Evolutionary conservation across 2,113 vertebrate species (phyloP).

Genomic region (Trematomus loennbergii): DNA sequence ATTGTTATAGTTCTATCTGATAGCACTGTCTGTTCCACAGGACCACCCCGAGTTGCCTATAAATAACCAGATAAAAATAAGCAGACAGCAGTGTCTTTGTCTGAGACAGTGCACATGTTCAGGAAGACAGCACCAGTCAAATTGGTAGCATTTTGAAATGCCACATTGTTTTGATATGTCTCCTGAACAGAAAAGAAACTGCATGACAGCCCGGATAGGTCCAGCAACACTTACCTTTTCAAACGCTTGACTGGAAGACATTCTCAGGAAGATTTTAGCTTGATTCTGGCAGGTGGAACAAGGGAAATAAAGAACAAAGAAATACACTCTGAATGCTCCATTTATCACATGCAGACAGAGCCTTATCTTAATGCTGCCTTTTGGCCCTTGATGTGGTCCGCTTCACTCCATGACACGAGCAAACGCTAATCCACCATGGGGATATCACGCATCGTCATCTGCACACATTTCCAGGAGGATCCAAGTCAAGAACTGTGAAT

Average conservation of each 20-base stretch:
- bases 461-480: constrained; percentile 35
- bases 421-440: constrained; percentile 25
- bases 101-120: constrained; percentile 41
- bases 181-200: constrained; percentile 23
- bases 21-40: constrained; percentile 1
- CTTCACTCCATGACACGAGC: constrained; percentile 30
- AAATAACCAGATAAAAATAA: constrained; percentile 64
- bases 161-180: constrained; percentile 64
- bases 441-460: constrained; percentile 36
- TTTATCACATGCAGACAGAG: constrained; percentile 63
- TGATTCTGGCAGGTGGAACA: constrained; percentile 59
- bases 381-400: constrained; percentile 45
- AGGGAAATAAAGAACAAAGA: constrained; percentile 59
- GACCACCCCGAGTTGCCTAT: constrained; percentile 35
- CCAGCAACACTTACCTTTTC: constrained; percentile 64
- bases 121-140: constrained; percentile 56
- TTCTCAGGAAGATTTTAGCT: constrained; percentile 46
- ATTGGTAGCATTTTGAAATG: constrained; percentile 70
- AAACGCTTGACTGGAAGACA: constrained; percentile 53
- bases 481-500: constrained; percentile 38
- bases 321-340: constrained; percentile 45
- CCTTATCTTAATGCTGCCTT: constrained; percentile 56
- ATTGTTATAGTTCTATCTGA: constrained; percentile 6
- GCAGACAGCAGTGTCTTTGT: constrained; percentile 43
- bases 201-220: constrained; percentile 63